phyloP scores from a whole-genome alignment of 2,888 invertebrate species.

The Heteromyza rotundicornis region DNA sequence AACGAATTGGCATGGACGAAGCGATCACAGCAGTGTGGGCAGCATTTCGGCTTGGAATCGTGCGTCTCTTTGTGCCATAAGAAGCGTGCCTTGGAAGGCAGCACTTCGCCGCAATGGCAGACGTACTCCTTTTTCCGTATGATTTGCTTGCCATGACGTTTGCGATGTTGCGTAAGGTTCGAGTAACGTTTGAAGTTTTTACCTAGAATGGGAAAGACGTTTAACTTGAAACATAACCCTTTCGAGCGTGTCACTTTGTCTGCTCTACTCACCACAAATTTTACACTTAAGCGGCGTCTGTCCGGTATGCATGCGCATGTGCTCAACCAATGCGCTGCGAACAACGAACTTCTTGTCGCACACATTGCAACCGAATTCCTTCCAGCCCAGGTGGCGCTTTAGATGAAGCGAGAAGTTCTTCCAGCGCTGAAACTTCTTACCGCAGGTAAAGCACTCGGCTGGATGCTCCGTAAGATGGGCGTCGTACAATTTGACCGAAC shows the following conservation, averaged over 20 bases:
- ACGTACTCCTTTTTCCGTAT: slow-evolving; percentile 75
- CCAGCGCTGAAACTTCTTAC: slow-evolving; percentile 77
- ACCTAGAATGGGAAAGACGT: slow-evolving; percentile 32
- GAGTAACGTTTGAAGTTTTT: slow-evolving; percentile 83
- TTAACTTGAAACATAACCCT: background rate
- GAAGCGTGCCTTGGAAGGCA: slow-evolving; percentile 83
- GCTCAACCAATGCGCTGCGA: slow-evolving; percentile 81
- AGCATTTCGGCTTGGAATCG: slow-evolving; percentile 81
- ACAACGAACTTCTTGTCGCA: slow-evolving; percentile 85
- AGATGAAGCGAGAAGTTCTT: slow-evolving; percentile 79
- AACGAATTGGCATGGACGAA: slow-evolving; percentile 85
- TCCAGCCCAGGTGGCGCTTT: slow-evolving; percentile 81
- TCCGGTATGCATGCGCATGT: slow-evolving; percentile 83
- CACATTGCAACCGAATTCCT: slow-evolving; percentile 73
- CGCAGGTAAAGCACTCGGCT: slow-evolving; percentile 81
- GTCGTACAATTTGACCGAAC: slow-evolving; percentile 72
- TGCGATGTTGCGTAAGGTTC: slow-evolving; percentile 83
- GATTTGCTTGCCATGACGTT: slow-evolving; percentile 78
- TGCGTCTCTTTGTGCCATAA: slow-evolving; percentile 88
- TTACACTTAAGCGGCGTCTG: slow-evolving; percentile 81
- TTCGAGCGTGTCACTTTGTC: too few relatives aligned
- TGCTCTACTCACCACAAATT: slow-evolving; percentile 69
- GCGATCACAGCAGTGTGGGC: slow-evolving; percentile 84
- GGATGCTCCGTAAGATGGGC: slow-evolving; percentile 81
- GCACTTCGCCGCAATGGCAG: slow-evolving; percentile 80